phyloP scores from a whole-genome alignment of 2,888 invertebrate species.

The Deilephila porcellus region DNA sequence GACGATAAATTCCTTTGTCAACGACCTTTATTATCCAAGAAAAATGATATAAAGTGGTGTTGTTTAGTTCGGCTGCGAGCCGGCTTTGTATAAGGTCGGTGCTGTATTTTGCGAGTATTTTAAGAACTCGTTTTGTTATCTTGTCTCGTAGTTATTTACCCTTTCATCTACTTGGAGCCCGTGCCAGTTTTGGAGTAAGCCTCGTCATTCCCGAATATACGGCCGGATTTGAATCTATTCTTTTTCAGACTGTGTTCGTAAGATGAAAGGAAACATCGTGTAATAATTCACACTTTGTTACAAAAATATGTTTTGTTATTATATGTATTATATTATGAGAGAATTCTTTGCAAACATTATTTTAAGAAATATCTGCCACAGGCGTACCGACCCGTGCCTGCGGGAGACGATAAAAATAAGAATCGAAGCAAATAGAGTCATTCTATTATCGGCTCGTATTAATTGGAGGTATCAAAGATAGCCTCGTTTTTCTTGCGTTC shows the following conservation, averaged over 20 bases:
- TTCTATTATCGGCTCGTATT: conserved; percentile 1
- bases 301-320: conserved; percentile 12
- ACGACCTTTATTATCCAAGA: conserved; percentile 50
- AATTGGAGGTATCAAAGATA: not conserved
- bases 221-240: conserved; percentile 15
- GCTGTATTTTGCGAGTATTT: conserved; percentile 24
- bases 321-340: conserved; percentile 2
- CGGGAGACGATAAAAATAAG: not conserved
- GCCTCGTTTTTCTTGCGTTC: conserved; percentile 9
- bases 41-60: conserved; percentile 51
- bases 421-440: not conserved
- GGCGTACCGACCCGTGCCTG: not conserved
- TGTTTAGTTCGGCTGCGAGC: conserved; percentile 38
- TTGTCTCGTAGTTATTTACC: conserved; percentile 18
- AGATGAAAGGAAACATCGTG: conserved; percentile 3
- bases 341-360: conserved; percentile 4
- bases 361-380: not conserved
- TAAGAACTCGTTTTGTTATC: conserved; percentile 27
- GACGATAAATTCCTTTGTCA: conserved; percentile 56
- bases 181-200: conserved; percentile 21
- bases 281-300: conserved; percentile 16
- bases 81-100: conserved; percentile 7
- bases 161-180: conserved; percentile 16
- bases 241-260: not conserved
- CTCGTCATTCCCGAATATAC: not conserved